A percentile compares a stretch with the other conserved stretches of the same genome.
phyloP scores from a whole-genome alignment of 2,113 vertebrate species.

The Ranitomeya imitator region DNA sequence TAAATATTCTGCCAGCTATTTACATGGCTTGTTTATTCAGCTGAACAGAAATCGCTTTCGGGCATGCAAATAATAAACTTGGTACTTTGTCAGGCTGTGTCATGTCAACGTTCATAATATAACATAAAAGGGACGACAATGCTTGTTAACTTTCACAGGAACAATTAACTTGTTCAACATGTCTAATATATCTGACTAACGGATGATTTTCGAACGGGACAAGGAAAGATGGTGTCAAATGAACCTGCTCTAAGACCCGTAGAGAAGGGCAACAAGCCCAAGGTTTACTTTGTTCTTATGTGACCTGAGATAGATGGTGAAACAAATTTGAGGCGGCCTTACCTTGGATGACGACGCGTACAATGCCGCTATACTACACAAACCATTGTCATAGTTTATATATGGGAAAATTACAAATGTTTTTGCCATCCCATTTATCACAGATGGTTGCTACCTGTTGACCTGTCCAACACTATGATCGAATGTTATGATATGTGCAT shows the following conservation, averaged over 20 bases:
- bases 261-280: neutral
- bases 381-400: too few relatives aligned
- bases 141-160: neutral
- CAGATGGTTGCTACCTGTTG: too few relatives aligned
- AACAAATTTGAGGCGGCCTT: too few relatives aligned
- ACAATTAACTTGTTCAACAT: neutral
- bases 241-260: neutral
- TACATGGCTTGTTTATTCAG: neutral
- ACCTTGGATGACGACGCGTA: too few relatives aligned
- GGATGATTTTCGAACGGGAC: neutral
- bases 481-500: too few relatives aligned
- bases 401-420: too few relatives aligned
- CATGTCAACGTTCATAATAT: neutral
- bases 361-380: too few relatives aligned
- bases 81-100: neutral
- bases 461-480: too few relatives aligned
- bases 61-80: neutral
- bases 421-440: too few relatives aligned
- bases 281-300: too few relatives aligned
- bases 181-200: neutral
- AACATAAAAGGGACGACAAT: neutral
- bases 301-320: too few relatives aligned
- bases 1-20: slow-evolving; percentile 40
- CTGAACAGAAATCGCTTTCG: slow-evolving; percentile 22
- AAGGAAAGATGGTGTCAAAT: neutral